Evolutionary conservation across 2,888 invertebrate species (phyloP), one percentile per base, ranked within the genome.

Genomic region (Campoplex capitator): DNA sequence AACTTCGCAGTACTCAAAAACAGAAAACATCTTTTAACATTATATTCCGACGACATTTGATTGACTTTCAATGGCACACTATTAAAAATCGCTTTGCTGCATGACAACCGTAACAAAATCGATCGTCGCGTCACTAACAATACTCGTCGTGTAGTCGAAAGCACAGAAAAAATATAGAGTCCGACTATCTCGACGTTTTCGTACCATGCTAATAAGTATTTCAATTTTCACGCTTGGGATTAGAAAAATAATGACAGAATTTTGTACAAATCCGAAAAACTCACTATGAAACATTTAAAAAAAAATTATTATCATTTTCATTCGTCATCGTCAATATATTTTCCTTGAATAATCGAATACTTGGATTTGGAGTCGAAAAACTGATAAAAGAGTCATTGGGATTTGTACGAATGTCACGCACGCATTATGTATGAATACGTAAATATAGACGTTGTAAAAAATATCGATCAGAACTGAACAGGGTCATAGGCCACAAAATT

Each of bases 61-160:
- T 71, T 79, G 51, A n/a, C 54, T 56, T 67, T 45, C 45, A 62
- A 51, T 28, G 68, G 67, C 68, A 68, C 78, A 48, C 56, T 23
- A n/a, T 32, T 67, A 23, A 68, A 35, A 38, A 45, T 54, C 51
- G 74, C 67, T 76, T 83, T 42, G n/a, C 73, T 75, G 84, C 86
- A 86, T 80, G 83, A 70, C 8, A 71, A 56, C 65, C 58, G 79
- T 80, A 83, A 38, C 23, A 77, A 73, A 65, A 71, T 56, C 16
- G 56, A 28, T 76, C 75, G 68, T 76, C 28, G 23, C 74, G 8
- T 56, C 48, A 71, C 65, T 42, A 42, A 42, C 51, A 42, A 23
- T 62, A 68, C 35, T 68, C 51, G 76, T 84, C 83, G 67, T 42
- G 54, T 74, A 81, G 80, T 86, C 83, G 86, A 83, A 76, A 76